These are phyloP conservation scores for Onychorhynchus coronatus DNA, from an alignment of 2,113 vertebrate genomes.

Conservation along the genomic window DNA sequence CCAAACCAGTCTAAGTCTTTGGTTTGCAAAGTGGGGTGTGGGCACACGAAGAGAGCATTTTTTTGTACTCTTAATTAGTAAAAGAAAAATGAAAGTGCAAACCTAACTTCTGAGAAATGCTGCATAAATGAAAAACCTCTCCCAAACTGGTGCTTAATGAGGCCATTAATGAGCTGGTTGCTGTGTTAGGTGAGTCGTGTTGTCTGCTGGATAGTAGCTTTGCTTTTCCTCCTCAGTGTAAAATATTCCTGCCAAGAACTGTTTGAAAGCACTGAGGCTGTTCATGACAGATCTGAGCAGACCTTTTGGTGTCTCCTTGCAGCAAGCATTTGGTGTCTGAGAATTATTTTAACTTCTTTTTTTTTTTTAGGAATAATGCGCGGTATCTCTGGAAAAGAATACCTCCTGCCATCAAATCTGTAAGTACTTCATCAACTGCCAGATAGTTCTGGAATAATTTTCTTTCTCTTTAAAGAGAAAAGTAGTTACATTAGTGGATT, in stretches of 20 bases:
- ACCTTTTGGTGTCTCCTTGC: not conserved
- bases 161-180: not conserved
- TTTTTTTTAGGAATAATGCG: slow-evolving; percentile 87
- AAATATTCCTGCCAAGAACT: not conserved
- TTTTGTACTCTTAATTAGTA: not conserved
- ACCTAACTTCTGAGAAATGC: no score
- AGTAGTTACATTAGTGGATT: not conserved
- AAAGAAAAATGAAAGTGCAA: no score
- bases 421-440: slow-evolving; percentile 65
- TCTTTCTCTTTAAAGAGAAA: not conserved
- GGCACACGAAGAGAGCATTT: not conserved
- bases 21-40: not conserved
- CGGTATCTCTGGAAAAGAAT: slow-evolving; percentile 96
- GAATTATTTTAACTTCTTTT: not conserved
- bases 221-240: not conserved
- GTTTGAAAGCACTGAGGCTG: not conserved
- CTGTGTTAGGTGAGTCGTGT: accelerated
- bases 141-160: no score
- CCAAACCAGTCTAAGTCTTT: not conserved
- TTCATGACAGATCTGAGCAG: not conserved
- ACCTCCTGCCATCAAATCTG: slow-evolving; percentile 86
- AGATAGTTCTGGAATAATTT: not conserved
- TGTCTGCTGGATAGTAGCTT: not conserved
- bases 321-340: not conserved
- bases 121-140: no score